Percentiles rank a stretch among this genome's conserved stretches.
phyloP scores from a whole-genome alignment of 2,797 vertebrate genomes.

The Centropyge bicolor region DNA sequence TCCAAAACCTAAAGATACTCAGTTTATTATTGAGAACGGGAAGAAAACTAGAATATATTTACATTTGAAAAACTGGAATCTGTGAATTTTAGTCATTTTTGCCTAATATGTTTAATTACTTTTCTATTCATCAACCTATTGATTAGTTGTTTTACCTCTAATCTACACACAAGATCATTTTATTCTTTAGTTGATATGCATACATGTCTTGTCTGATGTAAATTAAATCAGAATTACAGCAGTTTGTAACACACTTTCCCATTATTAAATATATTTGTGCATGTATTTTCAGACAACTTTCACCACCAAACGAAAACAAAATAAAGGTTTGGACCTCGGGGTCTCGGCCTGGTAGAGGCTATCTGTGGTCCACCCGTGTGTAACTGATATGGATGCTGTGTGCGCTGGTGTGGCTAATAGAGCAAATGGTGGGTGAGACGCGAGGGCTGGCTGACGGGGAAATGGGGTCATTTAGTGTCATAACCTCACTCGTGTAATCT shows the following conservation, averaged over 20 bases:
- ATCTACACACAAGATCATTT: too few species aligned
- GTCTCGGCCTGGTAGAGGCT: constrained; percentile 33
- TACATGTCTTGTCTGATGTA: neutral
- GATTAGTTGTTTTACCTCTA: neutral
- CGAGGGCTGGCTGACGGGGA: constrained; percentile 48
- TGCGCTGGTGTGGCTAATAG: constrained; percentile 74
- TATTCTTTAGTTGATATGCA: too few species aligned
- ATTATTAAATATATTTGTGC: neutral
- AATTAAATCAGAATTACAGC: neutral
- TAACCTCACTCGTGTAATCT: constrained; percentile 44
- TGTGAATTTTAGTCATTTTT: too few species aligned
- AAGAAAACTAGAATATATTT: too few species aligned
- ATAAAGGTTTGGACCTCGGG: constrained; percentile 5
- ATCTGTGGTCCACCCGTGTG: constrained; percentile 58
- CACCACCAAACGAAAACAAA: neutral
- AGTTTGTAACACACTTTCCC: neutral
- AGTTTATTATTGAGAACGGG: too few species aligned
- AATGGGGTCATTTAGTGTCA: constrained; percentile 73
- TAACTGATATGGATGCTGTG: constrained; percentile 68
- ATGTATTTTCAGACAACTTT: neutral
- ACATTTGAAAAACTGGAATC: too few species aligned
- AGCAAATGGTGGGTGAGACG: constrained; percentile 73
- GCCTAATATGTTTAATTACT: too few species aligned
- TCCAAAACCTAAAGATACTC: too few species aligned
- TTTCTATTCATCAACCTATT: neutral